Percentiles rank a stretch among this genome's conserved stretches.
These are phyloP conservation scores for Nebria brevicollis DNA, from an alignment of 2,888 invertebrate genomes.

Conservation along the genomic window DNA sequence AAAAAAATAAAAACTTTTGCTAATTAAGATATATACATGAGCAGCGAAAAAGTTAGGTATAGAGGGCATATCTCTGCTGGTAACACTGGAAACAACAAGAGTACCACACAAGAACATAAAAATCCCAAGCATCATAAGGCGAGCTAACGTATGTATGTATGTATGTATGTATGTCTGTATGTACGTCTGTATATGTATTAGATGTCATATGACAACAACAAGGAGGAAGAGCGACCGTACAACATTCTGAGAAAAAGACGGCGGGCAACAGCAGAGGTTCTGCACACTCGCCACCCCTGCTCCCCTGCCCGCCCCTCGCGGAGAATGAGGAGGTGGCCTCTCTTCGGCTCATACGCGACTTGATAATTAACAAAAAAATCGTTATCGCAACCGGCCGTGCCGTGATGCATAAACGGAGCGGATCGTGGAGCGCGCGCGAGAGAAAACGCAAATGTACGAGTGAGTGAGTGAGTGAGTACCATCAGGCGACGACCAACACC, in stretches of 20 bases:
- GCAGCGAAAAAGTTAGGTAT: too few species aligned
- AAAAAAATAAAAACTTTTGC: too few species aligned
- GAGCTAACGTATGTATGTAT: too few species aligned
- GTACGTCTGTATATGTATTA: too few species aligned
- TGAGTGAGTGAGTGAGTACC: background rate
- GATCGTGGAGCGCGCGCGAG: conserved; percentile 13
- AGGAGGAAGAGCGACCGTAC: background rate
- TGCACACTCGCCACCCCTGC: background rate
- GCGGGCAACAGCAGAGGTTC: background rate
- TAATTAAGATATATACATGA: too few species aligned
- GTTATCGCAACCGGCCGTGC: conserved; percentile 64
- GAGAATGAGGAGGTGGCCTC: conserved; percentile 14
- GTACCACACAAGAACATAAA: too few species aligned
- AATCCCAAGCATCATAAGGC: too few species aligned
- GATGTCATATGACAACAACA: too few species aligned
- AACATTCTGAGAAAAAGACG: background rate
- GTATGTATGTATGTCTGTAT: too few species aligned
- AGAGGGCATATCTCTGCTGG: too few species aligned
- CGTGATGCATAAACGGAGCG: conserved; percentile 61
- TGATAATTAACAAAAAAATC: conserved; percentile 66
- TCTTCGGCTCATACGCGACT: conserved; percentile 64
- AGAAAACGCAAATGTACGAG: conserved; percentile 8
- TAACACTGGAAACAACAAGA: too few species aligned
- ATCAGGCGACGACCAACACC: background rate
- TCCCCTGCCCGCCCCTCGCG: conserved; percentile 47